phyloP scores from a whole-genome alignment of 2,888 invertebrate species.

The Crocallis elinguaria region DNA sequence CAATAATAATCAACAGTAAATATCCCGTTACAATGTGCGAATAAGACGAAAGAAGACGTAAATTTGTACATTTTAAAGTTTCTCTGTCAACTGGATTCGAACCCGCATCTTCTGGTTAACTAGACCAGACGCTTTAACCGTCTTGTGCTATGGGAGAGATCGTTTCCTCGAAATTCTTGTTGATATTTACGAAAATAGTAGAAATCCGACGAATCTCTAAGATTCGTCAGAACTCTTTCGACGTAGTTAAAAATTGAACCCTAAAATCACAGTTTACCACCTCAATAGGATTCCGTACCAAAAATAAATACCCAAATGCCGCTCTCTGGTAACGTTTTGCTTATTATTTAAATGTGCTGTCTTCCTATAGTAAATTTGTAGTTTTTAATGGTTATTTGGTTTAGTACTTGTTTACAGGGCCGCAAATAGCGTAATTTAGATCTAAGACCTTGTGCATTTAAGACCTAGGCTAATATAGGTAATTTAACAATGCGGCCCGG shows the following conservation, averaged over 20 bases:
- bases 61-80: no score
- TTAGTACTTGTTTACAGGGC: slow-evolving; percentile 15
- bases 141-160: no score
- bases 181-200: no score
- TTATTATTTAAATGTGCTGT: slow-evolving; percentile 57
- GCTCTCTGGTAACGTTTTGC: slow-evolving; percentile 57
- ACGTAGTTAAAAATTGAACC: slow-evolving; percentile 11
- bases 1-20: no score
- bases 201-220: neutral
- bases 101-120: no score
- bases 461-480: slow-evolving; percentile 28
- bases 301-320: slow-evolving; percentile 57
- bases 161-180: no score
- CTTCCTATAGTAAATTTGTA: slow-evolving; percentile 67
- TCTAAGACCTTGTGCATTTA: slow-evolving; percentile 35
- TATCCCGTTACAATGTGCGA: no score
- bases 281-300: slow-evolving; percentile 54
- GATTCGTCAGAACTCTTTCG: neutral
- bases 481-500: neutral
- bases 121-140: no score
- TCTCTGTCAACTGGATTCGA: no score
- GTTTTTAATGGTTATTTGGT: slow-evolving; percentile 47
- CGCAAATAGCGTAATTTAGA: slow-evolving; percentile 23
- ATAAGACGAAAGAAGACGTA: no score
- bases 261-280: slow-evolving; percentile 31